Evolutionary conservation across 2,113 vertebrate genomes (phyloP).

Genomic region (Opisthocomus hoazin): DNA sequence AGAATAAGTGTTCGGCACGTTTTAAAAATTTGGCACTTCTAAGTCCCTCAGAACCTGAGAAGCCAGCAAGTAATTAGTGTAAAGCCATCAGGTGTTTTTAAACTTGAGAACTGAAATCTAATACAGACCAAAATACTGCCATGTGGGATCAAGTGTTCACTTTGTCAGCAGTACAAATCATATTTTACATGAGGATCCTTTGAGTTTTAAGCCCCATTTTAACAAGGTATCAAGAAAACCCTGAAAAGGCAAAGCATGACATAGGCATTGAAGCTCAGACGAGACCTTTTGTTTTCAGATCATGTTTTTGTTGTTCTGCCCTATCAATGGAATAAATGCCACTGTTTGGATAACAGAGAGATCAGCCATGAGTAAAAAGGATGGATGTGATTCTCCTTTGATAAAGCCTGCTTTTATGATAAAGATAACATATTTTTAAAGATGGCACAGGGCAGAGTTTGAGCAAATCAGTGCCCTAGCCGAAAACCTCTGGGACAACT

Average conservation of each 20-base stretch:
- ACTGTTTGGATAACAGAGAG: background rate
- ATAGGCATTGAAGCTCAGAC: background rate
- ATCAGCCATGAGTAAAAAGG: background rate
- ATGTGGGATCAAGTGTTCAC: accelerated
- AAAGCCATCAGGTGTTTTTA: background rate
- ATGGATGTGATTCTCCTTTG: background rate
- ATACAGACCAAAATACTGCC: background rate
- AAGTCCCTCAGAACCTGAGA: background rate
- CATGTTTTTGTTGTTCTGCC: background rate
- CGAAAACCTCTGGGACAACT: background rate
- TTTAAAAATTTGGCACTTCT: background rate
- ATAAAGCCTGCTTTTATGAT: background rate
- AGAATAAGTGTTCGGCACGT: background rate
- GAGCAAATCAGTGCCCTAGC: background rate
- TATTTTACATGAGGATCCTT: background rate
- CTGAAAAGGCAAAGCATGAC: background rate
- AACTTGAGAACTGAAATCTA: background rate
- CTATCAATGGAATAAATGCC: background rate
- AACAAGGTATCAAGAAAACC: background rate
- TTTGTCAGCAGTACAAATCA: background rate
- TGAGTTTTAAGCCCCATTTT: background rate
- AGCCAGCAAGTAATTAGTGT: background rate
- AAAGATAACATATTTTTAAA: background rate
- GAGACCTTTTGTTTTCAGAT: background rate
- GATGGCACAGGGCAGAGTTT: background rate